Evolutionary conservation across 2,113 vertebrate genomes (phyloP).

Genomic region (Brevimyrus niger): DNA sequence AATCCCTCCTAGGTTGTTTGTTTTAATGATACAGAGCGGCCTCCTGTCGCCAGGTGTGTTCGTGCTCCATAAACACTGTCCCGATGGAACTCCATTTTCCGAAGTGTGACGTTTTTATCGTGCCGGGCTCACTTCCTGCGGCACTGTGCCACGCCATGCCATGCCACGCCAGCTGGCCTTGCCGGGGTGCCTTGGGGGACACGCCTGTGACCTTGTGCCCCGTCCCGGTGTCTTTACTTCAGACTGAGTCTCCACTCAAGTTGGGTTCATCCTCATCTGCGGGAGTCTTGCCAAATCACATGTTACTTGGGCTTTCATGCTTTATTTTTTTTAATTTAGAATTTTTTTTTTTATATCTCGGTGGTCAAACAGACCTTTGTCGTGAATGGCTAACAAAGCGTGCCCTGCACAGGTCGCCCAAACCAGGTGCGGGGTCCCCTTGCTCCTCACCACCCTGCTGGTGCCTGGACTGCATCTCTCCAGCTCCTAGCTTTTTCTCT

Average conservation of each 20-base stretch:
- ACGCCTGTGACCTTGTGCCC: neutral
- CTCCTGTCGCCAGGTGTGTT: neutral
- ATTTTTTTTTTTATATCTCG: neutral
- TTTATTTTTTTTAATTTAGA: neutral
- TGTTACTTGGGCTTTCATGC: neutral
- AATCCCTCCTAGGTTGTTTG: neutral
- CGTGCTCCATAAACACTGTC: neutral
- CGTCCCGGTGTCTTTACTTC: neutral
- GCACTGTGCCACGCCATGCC: too few relatives aligned
- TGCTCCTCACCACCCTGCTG: neutral
- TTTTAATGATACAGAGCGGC: neutral
- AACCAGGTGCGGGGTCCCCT: neutral
- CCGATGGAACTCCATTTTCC: neutral
- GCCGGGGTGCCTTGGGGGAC: neutral
- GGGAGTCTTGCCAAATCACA: neutral
- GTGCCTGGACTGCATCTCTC: too few relatives aligned
- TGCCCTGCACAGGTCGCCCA: neutral
- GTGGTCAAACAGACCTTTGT: neutral
- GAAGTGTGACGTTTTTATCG: slow-evolving; percentile 2
- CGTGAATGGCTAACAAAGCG: neutral
- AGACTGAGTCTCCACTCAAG: neutral
- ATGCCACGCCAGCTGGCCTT: neutral
- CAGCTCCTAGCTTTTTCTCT: neutral
- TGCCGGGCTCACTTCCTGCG: neutral
- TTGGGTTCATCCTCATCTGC: neutral